Conservation (phyloP, 2,888 invertebrate species). For the Tipula unca region DNA sequence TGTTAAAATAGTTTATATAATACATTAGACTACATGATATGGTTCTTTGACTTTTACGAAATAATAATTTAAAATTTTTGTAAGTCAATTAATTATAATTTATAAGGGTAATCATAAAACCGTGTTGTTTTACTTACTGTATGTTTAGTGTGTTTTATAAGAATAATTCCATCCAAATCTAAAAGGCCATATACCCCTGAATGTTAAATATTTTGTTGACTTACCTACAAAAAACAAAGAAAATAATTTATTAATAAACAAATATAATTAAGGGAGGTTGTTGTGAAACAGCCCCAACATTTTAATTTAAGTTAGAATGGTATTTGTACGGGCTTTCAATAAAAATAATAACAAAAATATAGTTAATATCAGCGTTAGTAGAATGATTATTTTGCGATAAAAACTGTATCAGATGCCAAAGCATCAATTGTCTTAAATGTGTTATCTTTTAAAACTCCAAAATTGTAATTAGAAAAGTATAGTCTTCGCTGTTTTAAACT, state of each 20-base stretch:
- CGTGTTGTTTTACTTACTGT: neutral
- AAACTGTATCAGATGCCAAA: too few species aligned
- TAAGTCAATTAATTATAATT: neutral
- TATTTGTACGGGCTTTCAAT: too few species aligned
- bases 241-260: neutral
- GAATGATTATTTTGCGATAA: too few species aligned
- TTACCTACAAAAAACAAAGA: neutral
- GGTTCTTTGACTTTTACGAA: neutral
- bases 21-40: neutral
- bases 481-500: too few species aligned
- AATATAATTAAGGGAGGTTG: too few species aligned
- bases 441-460: too few species aligned
- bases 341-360: too few species aligned
- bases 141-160: neutral
- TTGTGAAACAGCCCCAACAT: too few species aligned
- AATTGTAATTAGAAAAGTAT: too few species aligned
- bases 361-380: too few species aligned
- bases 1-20: neutral
- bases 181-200: neutral
- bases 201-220: neutral
- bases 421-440: too few species aligned
- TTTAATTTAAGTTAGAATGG: too few species aligned
- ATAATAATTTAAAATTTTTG: neutral
- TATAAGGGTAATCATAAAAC: neutral
- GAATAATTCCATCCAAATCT: neutral